A percentile compares a stretch with the other conserved stretches of the same genome.
These are phyloP conservation scores for Labeo rohita DNA, from an alignment of 2,113 vertebrate genomes.

Conservation along the genomic window DNA sequence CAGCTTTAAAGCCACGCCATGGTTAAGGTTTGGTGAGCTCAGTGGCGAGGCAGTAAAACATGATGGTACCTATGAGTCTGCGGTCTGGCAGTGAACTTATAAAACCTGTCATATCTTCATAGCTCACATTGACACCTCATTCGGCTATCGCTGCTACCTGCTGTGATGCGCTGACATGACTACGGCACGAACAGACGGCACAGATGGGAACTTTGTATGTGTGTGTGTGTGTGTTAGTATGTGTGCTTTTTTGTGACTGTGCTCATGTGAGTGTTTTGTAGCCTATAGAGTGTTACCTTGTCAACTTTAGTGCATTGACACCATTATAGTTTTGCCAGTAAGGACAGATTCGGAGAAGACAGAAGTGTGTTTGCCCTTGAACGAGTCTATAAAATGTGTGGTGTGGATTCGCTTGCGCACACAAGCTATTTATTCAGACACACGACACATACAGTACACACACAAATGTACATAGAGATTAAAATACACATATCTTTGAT, in stretches of 20 bases:
- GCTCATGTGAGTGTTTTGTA: constrained; percentile 27
- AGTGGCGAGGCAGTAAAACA: constrained; percentile 17
- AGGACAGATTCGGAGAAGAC: background rate
- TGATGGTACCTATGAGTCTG: constrained; percentile 31
- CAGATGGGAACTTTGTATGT: constrained; percentile 40
- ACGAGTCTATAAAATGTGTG: background rate
- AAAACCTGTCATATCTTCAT: constrained; percentile 41
- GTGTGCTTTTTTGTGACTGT: constrained; percentile 21
- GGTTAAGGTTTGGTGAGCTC: constrained; percentile 11
- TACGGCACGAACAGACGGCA: constrained; percentile 33
- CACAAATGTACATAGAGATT: background rate
- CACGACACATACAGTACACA: background rate
- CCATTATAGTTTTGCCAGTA: background rate
- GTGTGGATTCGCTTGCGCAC: background rate
- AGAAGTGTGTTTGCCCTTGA: background rate
- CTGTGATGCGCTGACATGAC: constrained; percentile 37
- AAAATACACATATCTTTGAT: background rate
- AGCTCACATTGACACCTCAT: constrained; percentile 38
- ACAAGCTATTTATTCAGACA: background rate
- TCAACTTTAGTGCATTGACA: background rate
- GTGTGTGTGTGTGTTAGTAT: background rate
- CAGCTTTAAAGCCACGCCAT: constrained; percentile 3
- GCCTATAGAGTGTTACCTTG: background rate
- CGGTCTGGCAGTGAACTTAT: constrained; percentile 31
- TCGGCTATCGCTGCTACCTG: constrained; percentile 25